Conservation (phyloP, 2,797 vertebrate species). For the Peromyscus eremicus region DNA sequence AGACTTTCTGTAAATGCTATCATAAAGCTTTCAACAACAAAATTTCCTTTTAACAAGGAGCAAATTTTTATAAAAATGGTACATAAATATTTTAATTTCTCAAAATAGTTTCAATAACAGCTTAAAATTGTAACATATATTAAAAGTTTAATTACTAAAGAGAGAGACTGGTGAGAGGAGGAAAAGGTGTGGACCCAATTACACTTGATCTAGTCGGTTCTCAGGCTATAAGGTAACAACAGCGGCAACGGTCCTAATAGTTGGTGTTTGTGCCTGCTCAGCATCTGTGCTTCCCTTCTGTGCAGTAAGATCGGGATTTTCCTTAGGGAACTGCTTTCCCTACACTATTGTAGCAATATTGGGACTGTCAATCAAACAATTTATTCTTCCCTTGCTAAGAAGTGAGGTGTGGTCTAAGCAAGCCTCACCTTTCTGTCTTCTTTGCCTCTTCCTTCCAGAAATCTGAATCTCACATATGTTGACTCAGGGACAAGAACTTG, state of each 20-base stretch:
- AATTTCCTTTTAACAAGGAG: constrained; percentile 63
- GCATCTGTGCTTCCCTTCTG: neutral
- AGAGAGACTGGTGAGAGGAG: neutral
- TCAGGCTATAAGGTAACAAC: neutral
- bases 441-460: neutral
- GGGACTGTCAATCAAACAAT: neutral
- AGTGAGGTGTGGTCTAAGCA: neutral
- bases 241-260: too few relatives aligned
- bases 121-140: constrained; percentile 48
- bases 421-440: neutral
- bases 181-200: neutral
- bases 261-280: neutral
- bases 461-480: neutral
- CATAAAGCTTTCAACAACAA: constrained; percentile 64
- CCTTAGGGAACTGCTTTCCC: neutral
- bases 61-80: neutral
- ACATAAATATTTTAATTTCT: constrained; percentile 44
- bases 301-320: neutral
- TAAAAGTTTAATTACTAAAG: constrained; percentile 38
- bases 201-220: neutral
- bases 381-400: neutral
- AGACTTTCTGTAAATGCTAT: constrained; percentile 55
- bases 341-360: neutral
- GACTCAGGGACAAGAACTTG: neutral
- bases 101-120: constrained; percentile 62